Percentiles rank a stretch among this genome's conserved stretches.
These are phyloP conservation scores for Erebia epiphron DNA, from an alignment of 2,888 invertebrate genomes.

Conservation along the genomic window DNA sequence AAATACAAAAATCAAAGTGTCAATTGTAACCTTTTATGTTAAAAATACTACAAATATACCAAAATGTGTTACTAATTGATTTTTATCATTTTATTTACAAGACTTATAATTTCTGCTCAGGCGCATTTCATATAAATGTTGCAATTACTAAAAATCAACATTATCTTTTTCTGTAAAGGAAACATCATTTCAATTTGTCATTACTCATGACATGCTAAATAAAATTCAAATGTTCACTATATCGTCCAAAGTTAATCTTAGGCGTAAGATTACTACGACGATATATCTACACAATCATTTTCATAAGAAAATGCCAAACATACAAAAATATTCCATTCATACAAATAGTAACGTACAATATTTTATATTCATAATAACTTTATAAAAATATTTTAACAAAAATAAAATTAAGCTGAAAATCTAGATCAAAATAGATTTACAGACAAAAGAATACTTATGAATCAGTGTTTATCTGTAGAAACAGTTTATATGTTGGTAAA, in stretches of 20 bases:
- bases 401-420: constrained; percentile 3
- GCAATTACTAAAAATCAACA: neutral
- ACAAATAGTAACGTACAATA: constrained; percentile 17
- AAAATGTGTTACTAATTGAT: neutral
- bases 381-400: constrained; percentile 12
- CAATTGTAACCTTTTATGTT: neutral
- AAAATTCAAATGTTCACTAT: constrained; percentile 24
- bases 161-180: constrained; percentile 6
- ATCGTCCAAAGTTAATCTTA: constrained; percentile 77
- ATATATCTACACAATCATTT: constrained; percentile 54
- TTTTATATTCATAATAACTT: neutral
- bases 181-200: neutral
- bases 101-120: neutral
- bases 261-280: constrained; percentile 72
- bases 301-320: constrained; percentile 12
- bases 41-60: constrained; percentile 7
- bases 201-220: neutral
- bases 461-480: neutral
- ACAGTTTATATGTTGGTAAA: neutral
- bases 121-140: neutral
- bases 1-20: constrained; percentile 1
- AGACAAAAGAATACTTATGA: constrained; percentile 5
- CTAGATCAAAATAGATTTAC: constrained; percentile 4
- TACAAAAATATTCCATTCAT: constrained; percentile 6
- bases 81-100: constrained; percentile 1